phyloP scores from a whole-genome alignment of 2,797 vertebrate species.

The Psittacula echo region DNA sequence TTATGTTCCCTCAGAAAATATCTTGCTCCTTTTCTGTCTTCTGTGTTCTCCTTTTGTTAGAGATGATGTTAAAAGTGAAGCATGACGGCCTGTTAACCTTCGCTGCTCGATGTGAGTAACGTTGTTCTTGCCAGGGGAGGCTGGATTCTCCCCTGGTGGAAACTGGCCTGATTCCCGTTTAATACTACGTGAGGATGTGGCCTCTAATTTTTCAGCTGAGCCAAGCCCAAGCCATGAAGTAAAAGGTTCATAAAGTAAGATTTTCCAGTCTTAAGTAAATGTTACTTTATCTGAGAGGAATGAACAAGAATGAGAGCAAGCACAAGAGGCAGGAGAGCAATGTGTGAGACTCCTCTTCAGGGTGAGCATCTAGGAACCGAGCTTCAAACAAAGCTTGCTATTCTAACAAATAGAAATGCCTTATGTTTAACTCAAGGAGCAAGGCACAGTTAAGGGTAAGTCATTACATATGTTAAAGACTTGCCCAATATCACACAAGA shows the following conservation, averaged over 20 bases:
- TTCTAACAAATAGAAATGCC: not conserved
- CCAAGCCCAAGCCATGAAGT: not conserved
- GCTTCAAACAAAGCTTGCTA: not conserved
- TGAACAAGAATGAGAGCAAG: not conserved
- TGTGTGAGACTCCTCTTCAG: not conserved
- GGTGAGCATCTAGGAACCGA: not conserved
- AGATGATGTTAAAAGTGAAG: not conserved
- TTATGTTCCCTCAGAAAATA: not conserved
- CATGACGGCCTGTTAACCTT: not conserved
- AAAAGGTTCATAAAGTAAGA: constrained; percentile 45
- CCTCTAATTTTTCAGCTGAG: constrained; percentile 19
- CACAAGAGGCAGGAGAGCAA: not conserved
- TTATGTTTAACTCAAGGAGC: accelerated
- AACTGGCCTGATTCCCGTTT: not conserved
- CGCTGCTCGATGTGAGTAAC: accelerated
- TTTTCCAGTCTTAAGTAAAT: constrained; percentile 33
- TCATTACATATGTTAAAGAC: accelerated
- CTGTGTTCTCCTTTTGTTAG: not conserved
- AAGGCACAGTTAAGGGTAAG: not conserved
- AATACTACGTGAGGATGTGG: not conserved
- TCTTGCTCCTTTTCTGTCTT: not conserved
- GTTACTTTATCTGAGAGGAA: constrained; percentile 46
- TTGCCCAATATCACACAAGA: not conserved
- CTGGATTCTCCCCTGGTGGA: constrained; percentile 28
- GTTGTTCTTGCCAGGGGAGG: not conserved